Conservation (phyloP, 2,888 invertebrate genomes). For the Formica aserva region DNA sequence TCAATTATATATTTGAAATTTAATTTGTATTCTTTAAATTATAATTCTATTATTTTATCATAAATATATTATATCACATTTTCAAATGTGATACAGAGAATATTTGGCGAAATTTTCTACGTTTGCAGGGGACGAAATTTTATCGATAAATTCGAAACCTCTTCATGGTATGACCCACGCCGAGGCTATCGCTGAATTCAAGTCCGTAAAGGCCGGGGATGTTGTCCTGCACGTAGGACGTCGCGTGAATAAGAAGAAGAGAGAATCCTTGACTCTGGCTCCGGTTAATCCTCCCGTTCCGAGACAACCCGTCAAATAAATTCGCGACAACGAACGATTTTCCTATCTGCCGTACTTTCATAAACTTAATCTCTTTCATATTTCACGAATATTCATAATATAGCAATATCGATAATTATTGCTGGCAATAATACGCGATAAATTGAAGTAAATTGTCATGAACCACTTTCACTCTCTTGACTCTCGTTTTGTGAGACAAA, state of each 20-base stretch:
- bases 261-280: constrained; percentile 76
- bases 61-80: background rate
- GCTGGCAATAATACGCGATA: constrained; percentile 60
- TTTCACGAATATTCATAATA: background rate
- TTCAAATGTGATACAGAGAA: background rate
- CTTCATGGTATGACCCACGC: constrained; percentile 92
- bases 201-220: constrained; percentile 92
- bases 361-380: background rate
- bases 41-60: too few relatives aligned
- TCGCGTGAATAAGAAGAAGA: constrained; percentile 79
- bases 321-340: background rate
- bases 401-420: constrained; percentile 67
- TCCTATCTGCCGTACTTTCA: background rate
- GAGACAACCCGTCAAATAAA: constrained; percentile 71
- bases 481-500: constrained; percentile 12
- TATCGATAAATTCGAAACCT: constrained; percentile 92
- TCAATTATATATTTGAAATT: background rate
- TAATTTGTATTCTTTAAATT: background rate
- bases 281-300: constrained; percentile 68
- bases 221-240: constrained; percentile 92
- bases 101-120: background rate
- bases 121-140: constrained; percentile 92
- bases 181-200: constrained; percentile 93
- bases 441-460: background rate
- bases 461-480: background rate